These are phyloP conservation scores for Lepus oiostolus DNA, from an alignment of 2,797 vertebrate genomes.

Conservation along the genomic window DNA sequence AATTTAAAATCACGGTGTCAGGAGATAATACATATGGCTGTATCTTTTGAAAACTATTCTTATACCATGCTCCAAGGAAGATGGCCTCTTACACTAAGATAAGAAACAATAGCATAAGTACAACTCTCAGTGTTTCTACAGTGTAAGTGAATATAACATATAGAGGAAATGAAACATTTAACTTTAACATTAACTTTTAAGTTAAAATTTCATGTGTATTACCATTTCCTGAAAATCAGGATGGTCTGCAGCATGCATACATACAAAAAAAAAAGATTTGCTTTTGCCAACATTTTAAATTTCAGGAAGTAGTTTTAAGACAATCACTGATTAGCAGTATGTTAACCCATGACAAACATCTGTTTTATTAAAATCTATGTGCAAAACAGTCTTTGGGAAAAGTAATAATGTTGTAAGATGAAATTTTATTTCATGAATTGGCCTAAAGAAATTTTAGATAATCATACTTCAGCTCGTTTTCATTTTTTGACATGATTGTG, in stretches of 20 bases:
- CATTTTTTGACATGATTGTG: constrained; percentile 80
- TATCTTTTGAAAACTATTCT: constrained; percentile 18
- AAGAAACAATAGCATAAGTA: background rate
- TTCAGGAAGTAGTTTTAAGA: constrained; percentile 1
- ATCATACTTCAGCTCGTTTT: constrained; percentile 73
- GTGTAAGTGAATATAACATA: background rate
- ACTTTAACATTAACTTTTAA: background rate
- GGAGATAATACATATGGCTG: background rate
- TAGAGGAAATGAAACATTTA: constrained; percentile 22
- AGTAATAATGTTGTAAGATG: constrained; percentile 51
- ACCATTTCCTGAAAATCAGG: constrained; percentile 26
- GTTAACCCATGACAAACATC: background rate
- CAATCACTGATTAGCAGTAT: background rate
- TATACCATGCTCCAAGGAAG: background rate
- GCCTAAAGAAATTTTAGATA: constrained; percentile 73
- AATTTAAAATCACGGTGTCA: constrained; percentile 38
- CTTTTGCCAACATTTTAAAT: constrained; percentile 33
- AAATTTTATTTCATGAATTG: constrained; percentile 67
- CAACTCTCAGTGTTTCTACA: background rate
- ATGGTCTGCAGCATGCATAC: background rate
- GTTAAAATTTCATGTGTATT: constrained; percentile 12
- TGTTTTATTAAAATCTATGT: constrained; percentile 64
- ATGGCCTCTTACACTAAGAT: background rate
- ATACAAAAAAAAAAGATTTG: background rate
- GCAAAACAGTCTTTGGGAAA: constrained; percentile 38